Conservation (phyloP, 2,888 invertebrate genomes). For the Pantelozetes paolii region DNA sequence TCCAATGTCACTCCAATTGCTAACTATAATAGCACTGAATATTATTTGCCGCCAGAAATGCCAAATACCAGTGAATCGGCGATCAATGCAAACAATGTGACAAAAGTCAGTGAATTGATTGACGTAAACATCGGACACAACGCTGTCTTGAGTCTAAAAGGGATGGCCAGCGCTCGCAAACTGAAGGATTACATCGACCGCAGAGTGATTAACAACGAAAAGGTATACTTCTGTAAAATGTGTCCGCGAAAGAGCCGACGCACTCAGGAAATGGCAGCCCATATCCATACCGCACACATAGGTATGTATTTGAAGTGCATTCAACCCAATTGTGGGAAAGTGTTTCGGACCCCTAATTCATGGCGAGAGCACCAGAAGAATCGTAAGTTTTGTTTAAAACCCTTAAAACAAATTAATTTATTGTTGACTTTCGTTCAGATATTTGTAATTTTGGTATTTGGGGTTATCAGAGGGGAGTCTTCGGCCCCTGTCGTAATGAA, state of each 20-base stretch:
- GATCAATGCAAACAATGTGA: not conserved
- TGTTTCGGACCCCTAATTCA: not conserved
- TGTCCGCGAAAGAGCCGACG: not conserved
- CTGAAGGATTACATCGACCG: not conserved
- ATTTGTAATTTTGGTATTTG: not conserved
- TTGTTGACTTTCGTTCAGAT: not conserved
- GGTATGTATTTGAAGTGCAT: not conserved
- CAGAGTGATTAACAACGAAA: not conserved
- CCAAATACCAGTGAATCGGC: not conserved
- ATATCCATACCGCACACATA: not conserved
- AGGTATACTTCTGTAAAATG: not conserved
- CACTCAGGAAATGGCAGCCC: not conserved
- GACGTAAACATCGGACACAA: not conserved
- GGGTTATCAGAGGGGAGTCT: not conserved
- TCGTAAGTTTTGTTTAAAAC: not conserved
- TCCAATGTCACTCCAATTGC: too few relatives aligned
- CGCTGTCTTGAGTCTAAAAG: not conserved
- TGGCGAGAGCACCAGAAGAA: slow-evolving; percentile 2
- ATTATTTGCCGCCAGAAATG: too few relatives aligned
- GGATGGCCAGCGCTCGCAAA: not conserved
- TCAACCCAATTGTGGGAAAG: not conserved
- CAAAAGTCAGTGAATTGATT: not conserved
- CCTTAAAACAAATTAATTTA: too few relatives aligned
- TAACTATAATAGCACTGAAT: too few relatives aligned
- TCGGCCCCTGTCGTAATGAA: not conserved